These are phyloP conservation scores for Trichechus manatus DNA, from an alignment of 2,113 vertebrate genomes.

Conservation along the genomic window DNA sequence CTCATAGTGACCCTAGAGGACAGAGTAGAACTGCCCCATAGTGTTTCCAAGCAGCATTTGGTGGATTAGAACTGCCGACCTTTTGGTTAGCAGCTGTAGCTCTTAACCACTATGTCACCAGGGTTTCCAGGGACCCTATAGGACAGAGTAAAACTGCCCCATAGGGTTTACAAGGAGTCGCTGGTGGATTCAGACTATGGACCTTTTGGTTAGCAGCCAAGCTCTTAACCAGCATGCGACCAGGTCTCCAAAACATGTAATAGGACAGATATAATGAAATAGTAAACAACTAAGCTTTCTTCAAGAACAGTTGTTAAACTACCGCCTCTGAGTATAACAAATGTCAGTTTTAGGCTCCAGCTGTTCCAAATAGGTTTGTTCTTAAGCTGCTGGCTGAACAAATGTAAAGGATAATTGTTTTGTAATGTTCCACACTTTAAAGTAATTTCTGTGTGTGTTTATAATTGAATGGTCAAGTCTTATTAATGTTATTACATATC, in stretches of 20 bases:
- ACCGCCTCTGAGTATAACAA: slow-evolving; percentile 69
- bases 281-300: slow-evolving; percentile 58
- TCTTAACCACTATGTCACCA: no score
- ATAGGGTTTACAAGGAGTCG: no score
- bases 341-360: slow-evolving; percentile 81
- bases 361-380: slow-evolving; percentile 82
- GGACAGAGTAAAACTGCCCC: no score
- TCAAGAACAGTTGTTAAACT: slow-evolving; percentile 78
- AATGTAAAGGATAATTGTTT: slow-evolving; percentile 80
- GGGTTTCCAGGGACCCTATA: no score
- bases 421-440: slow-evolving; percentile 72
- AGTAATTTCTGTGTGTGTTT: slow-evolving; percentile 69
- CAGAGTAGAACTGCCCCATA: no score
- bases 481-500: slow-evolving; percentile 54
- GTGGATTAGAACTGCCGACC: no score
- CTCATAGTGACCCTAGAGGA: no score
- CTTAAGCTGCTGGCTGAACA: slow-evolving; percentile 77
- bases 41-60: no score
- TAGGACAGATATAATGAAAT: slow-evolving; percentile 69
- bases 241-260: slow-evolving; percentile 54
- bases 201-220: no score
- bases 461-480: slow-evolving; percentile 79
- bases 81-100: no score
- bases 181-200: no score
- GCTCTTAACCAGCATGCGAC: no score